Evolutionary conservation across 2,888 invertebrate species (phyloP), one percentile per base, ranked within the genome.

Genomic region (Teleogryllus oceanicus): DNA sequence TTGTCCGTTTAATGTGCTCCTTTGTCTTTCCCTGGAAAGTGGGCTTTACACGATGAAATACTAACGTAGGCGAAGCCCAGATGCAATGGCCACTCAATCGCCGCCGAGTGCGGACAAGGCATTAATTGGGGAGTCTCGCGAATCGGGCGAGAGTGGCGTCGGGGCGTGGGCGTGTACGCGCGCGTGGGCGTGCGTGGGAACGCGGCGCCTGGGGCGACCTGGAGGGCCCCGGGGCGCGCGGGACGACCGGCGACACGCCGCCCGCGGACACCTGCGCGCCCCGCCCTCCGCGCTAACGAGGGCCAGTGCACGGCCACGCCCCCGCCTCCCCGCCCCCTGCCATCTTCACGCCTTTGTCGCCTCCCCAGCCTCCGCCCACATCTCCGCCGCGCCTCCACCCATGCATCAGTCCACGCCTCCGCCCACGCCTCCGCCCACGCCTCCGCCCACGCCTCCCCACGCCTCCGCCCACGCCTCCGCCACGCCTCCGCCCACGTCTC

Each of bases 251-350:
- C 62, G 62, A 62, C 62, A 62, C 62, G 62, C 16, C 62, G 62
- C 13, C 13, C 16, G 62, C 13, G n/a, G 62, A 62, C 62, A 62
- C 62, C 62, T n/a, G 62, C 62, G 62, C 62, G 62, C 62, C 62
- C 62, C 62, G 62, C 62, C 62, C 62, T 16, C n/a, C 62, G 13
- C 62, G 62, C 62, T 62, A 62, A 62, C 62, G 62, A 62, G 62
- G 16, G 16, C 62, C 62, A 8, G 62, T 13, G 12, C n/a, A 13
- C 16, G 16, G 16, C 16, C 62, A n/a, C 62, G 11, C 62, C 13
- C 62, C 13, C 1, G 16, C 0, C n/a, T 16, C 62, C 62, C 12
- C 62, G n/a, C 62, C 4, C 24, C 24, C 24, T 62, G 2, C 16
- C 16, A 16, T 51, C 51, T 51, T 11, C 51, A 51, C 16, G 11